Conservation (phyloP, 2,113 vertebrate genomes). For the Bubo scandiacus region DNA sequence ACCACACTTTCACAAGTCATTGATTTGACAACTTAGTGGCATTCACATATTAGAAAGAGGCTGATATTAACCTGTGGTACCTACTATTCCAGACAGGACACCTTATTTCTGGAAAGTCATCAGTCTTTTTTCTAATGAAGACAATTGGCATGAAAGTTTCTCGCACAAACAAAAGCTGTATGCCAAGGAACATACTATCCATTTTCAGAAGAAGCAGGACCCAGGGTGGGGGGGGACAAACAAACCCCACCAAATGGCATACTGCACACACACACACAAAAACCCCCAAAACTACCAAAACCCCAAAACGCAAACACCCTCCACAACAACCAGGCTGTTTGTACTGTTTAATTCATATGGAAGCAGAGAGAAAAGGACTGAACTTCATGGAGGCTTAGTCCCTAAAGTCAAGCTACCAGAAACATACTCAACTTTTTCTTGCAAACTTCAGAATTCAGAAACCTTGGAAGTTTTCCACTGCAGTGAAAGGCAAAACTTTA, state of each 20-base stretch:
- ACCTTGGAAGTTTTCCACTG: neutral
- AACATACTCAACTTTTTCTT: neutral
- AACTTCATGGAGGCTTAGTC: neutral
- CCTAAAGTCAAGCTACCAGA: neutral
- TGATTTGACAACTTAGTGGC: neutral
- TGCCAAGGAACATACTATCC: neutral
- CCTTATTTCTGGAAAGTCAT: neutral
- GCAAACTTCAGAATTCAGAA: neutral
- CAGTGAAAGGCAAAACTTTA: neutral
- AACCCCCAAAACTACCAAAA: too few species aligned
- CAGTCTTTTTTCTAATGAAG: neutral
- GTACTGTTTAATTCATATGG: neutral
- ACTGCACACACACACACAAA: neutral
- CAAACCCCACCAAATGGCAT: neutral
- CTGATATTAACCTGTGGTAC: neutral
- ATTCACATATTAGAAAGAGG: neutral
- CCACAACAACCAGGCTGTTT: neutral
- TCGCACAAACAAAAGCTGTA: neutral
- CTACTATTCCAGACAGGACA: neutral
- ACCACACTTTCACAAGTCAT: neutral
- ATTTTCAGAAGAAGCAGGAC: neutral
- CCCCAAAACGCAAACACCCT: neutral
- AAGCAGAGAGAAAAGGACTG: neutral
- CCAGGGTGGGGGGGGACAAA: too few species aligned
- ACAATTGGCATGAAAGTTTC: neutral